Evolutionary conservation across 2,113 vertebrate species (phyloP).

Genomic region (Trogon melanurus): DNA sequence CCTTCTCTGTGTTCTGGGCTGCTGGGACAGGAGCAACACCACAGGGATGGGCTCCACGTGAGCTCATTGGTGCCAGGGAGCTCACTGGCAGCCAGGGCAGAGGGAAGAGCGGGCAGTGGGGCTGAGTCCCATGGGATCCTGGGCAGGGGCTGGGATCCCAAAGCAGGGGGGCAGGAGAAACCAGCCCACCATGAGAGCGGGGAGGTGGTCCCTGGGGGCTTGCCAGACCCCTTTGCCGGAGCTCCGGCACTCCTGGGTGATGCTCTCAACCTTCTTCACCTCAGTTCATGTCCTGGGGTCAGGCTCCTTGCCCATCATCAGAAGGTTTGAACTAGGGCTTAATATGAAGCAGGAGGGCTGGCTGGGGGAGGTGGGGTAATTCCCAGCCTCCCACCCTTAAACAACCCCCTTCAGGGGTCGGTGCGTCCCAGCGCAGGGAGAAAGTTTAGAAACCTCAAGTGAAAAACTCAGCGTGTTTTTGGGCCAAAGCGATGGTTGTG

Average conservation of each 20-base stretch:
- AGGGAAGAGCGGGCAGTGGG: fast-evolving
- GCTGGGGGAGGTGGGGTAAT: background rate
- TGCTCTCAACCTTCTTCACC: background rate
- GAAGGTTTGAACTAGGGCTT: background rate
- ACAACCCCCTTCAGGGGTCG: background rate
- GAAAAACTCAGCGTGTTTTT: background rate
- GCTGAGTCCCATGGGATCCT: background rate
- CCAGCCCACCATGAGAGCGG: background rate
- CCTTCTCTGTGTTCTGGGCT: fast-evolving
- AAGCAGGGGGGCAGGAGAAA: background rate
- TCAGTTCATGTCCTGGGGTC: background rate
- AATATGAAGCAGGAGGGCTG: background rate
- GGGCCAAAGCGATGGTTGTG: background rate
- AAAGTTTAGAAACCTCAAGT: background rate
- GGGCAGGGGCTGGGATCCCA: background rate
- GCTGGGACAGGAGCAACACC: background rate
- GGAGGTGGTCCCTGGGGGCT: background rate
- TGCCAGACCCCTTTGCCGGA: background rate
- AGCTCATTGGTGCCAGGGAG: background rate
- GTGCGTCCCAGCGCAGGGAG: background rate
- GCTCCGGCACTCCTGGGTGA: fast-evolving
- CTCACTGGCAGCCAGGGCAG: background rate
- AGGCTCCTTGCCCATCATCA: background rate
- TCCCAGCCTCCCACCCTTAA: background rate
- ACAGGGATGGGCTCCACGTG: background rate